Percentiles rank a stretch among this genome's conserved stretches.
Conservation (phyloP, 2,113 vertebrate genomes). For the Rynchops niger region DNA sequence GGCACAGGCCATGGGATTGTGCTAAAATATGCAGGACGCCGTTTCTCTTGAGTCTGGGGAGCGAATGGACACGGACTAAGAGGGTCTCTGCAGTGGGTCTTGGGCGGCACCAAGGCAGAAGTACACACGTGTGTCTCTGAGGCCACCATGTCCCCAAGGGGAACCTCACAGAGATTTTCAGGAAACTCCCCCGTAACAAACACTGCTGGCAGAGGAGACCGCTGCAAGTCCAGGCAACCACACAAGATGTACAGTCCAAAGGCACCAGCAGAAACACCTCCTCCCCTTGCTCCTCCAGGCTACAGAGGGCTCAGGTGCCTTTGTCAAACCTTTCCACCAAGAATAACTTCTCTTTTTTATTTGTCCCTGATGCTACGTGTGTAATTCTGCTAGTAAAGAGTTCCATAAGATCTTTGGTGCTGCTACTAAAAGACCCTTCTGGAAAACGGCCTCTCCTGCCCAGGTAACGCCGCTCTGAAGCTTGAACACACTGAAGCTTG, state of each 20-base stretch:
- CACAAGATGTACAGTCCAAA: accelerated
- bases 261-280: background rate
- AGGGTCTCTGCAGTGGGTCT: accelerated
- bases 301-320: background rate
- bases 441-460: background rate
- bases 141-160: background rate
- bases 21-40: background rate
- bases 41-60: background rate
- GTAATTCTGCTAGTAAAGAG: background rate
- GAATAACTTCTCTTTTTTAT: background rate
- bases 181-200: background rate
- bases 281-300: background rate
- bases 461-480: background rate
- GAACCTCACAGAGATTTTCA: background rate
- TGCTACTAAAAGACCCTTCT: background rate
- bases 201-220: background rate
- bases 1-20: background rate
- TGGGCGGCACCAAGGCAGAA: background rate
- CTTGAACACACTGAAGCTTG: background rate
- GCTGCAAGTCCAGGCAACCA: background rate
- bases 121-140: too few relatives aligned
- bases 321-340: background rate
- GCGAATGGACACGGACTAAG: accelerated
- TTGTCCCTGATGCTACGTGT: accelerated
- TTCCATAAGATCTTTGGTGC: background rate